Evolutionary conservation across 1,140 invertebrate genomes (phyloP).

Genomic region (Alviniconcha marisindica): DNA sequence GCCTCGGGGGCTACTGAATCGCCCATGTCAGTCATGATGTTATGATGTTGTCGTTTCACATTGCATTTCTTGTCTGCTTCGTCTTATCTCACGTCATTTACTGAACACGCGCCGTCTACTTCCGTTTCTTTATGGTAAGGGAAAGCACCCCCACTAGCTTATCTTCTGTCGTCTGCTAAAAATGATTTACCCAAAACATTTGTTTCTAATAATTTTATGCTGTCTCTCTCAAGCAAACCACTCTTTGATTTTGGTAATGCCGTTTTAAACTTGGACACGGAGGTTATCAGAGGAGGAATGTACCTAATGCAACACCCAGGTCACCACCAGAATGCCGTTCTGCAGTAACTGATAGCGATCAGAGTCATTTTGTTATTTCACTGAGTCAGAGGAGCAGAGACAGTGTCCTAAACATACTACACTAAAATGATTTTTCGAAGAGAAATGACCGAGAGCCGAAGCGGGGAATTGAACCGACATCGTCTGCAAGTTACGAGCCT

Average conservation of each 20-base stretch:
- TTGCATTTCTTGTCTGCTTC: conserved; percentile 31
- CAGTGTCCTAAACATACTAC: too few species aligned
- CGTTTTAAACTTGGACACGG: neutral
- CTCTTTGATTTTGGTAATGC: neutral
- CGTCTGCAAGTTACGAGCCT: too few species aligned
- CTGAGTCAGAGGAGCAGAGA: too few species aligned
- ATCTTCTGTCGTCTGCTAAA: conserved; percentile 27
- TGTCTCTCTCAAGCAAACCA: neutral
- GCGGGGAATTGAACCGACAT: too few species aligned
- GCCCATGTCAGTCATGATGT: conserved; percentile 24
- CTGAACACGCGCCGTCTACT: conserved; percentile 30
- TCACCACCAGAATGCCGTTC: too few species aligned
- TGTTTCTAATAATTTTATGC: neutral
- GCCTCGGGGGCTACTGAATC: conserved; percentile 17
- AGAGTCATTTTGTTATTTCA: too few species aligned
- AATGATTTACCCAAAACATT: neutral
- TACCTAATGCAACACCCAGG: too few species aligned
- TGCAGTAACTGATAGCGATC: too few species aligned
- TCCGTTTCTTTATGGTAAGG: conserved; percentile 22
- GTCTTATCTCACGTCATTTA: conserved; percentile 38
- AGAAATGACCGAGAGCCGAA: too few species aligned
- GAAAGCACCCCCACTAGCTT: neutral
- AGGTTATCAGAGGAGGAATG: neutral
- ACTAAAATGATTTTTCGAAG: too few species aligned
- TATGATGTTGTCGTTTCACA: conserved; percentile 39